phyloP scores from a whole-genome alignment of 2,888 invertebrate species.

The Baccha elongata region DNA sequence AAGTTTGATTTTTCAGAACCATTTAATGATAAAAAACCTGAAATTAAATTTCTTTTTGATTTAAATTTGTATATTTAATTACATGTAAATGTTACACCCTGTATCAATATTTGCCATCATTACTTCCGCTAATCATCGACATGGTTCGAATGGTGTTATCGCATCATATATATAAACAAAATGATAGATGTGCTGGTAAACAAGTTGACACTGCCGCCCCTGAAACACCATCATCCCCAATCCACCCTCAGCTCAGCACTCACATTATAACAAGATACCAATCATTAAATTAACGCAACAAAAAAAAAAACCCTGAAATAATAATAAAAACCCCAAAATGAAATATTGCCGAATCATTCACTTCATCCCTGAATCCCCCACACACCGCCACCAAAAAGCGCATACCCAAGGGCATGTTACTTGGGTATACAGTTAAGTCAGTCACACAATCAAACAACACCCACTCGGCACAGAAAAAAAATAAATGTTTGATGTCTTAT shows the following conservation, averaged over 20 bases:
- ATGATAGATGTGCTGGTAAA: conserved; percentile 43
- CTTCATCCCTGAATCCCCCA: conserved; percentile 29
- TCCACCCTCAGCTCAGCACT: conserved; percentile 5
- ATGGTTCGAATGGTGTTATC: conserved; percentile 20
- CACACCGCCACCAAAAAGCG: background rate
- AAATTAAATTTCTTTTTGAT: too few relatives aligned
- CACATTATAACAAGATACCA: conserved; percentile 67
- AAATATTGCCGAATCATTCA: conserved; percentile 73
- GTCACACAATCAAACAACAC: conserved; percentile 48
- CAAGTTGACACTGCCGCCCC: background rate
- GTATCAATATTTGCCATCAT: background rate
- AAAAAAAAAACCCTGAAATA: conserved; percentile 60
- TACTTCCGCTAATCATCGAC: conserved; percentile 39
- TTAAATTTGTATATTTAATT: too few relatives aligned
- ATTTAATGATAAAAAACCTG: too few relatives aligned
- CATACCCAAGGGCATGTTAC: conserved; percentile 6
- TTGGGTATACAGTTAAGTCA: conserved; percentile 13
- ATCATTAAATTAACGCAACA: conserved; percentile 72
- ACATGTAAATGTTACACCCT: conserved; percentile 1
- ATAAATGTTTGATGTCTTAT: conserved; percentile 71
- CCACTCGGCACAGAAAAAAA: conserved; percentile 24
- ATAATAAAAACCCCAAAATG: conserved; percentile 69
- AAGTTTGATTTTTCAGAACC: too few relatives aligned
- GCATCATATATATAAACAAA: conserved; percentile 12
- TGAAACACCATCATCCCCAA: background rate